These are phyloP conservation scores for Subanguina moxae DNA, from an alignment of 1,140 invertebrate genomes.

Conservation along the genomic window DNA sequence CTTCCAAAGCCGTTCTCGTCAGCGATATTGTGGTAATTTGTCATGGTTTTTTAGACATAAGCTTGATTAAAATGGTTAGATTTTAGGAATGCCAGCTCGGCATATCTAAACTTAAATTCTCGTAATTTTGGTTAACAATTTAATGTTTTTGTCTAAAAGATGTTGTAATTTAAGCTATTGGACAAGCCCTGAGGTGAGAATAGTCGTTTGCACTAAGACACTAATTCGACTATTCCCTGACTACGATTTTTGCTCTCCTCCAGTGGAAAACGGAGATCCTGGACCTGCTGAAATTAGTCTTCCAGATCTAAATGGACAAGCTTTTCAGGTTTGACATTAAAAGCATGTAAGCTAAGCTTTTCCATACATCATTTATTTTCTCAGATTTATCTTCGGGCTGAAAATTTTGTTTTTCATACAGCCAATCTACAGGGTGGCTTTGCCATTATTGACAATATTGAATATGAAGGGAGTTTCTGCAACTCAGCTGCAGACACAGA, in stretches of 20 bases:
- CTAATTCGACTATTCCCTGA: constrained; percentile 40
- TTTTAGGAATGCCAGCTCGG: constrained; percentile 47
- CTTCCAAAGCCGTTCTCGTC: constrained; percentile 53
- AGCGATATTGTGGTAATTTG: constrained; percentile 45
- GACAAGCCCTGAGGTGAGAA: constrained; percentile 51
- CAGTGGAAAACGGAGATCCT: constrained; percentile 52
- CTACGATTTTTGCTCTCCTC: constrained; percentile 50
- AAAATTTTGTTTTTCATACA: constrained; percentile 56
- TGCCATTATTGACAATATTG: constrained; percentile 54
- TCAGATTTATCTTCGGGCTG: constrained; percentile 51
- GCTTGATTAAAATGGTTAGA: not conserved
- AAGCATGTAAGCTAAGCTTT: too few species aligned
- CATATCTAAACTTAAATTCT: constrained; percentile 48
- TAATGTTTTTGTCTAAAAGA: not conserved
- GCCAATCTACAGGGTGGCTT: constrained; percentile 52
- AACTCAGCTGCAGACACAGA: constrained; percentile 9
- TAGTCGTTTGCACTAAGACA: constrained; percentile 51
- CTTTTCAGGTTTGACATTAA: constrained; percentile 44
- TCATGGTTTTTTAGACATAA: not conserved
- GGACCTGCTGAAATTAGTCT: constrained; percentile 49
- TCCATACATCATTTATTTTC: constrained; percentile 5
- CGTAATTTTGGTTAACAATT: constrained; percentile 19
- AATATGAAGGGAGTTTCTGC: constrained; percentile 56
- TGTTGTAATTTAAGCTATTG: constrained; percentile 44
- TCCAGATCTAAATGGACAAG: constrained; percentile 44